Base-by-base conservation (phyloP, 2,888 invertebrate genomes). In the Scaptomyza tumidula region DNA sequence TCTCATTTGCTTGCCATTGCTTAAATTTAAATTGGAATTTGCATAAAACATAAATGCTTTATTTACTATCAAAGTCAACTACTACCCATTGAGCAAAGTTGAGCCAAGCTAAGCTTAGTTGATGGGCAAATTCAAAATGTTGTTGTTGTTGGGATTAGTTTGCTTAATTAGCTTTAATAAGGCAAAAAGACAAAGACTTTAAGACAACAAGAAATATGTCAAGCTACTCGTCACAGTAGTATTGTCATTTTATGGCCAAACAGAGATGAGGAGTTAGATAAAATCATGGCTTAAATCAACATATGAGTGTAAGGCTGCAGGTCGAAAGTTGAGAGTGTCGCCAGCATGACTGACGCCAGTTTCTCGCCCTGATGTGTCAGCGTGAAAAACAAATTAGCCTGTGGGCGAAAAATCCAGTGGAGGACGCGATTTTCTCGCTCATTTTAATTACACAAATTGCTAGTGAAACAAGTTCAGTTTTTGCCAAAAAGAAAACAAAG, bases 361-460 rank as follows among this genome's bases (percentile, higher is more conserved):
- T 48, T 9, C 35, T 45, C 49, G 35, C 33, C 41, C 44, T 56
- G 33, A 63, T 54, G 39, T 50, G 44, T 55, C 62, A 45, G 71
- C 77, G 71, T 77, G 61, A 53, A 68, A 74, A 78, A 75, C 70
- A 78, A 75, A 75, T 75, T 78, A 75, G 46, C 39, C 29, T 37
- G 72, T 29, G 76, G 39, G 50, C n/a, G 54, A 14, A 16, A 13
- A 35, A 7, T 10, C 19, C 13, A 31, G 9, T 65, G 68, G 75
- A 72, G 72, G 71, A 69, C 57, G 57, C 55, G 16, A 9, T 58
- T 58, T 59, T 46, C 52, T 58, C 50, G 50, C 73, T 45, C 55
- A 41, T 75, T 86, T 83, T 88, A 86, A 86, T 86, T 89, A 78
- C 72, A 68, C 71, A 88, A 86, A 86, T 83, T 71, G 78, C 80